These are phyloP conservation scores for Kryptopterus vitreolus DNA, from an alignment of 2,797 vertebrate species.

Conservation along the genomic window DNA sequence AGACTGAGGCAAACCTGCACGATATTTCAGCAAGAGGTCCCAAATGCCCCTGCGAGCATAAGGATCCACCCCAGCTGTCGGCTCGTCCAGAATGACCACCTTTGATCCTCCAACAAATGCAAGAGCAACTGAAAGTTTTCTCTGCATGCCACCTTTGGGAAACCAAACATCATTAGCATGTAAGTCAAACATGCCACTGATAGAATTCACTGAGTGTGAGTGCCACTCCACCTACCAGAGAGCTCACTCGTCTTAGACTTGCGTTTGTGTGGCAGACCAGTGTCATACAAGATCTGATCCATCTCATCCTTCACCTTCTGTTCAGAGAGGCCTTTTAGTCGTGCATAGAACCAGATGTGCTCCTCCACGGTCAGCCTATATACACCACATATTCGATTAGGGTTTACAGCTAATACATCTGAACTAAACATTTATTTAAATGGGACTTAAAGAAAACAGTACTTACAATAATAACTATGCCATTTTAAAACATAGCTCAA, in stretches of 20 bases:
- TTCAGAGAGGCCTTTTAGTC: constrained; percentile 89
- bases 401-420: neutral
- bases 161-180: neutral
- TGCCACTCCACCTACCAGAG: constrained; percentile 78
- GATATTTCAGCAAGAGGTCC: constrained; percentile 95
- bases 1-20: constrained; percentile 3
- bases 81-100: constrained; percentile 97
- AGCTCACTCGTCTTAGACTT: constrained; percentile 84
- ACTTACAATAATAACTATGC: neutral
- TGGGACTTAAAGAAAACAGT: neutral
- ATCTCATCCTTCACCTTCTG: constrained; percentile 89
- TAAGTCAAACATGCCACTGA: neutral
- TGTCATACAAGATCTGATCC: constrained; percentile 91
- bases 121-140: constrained; percentile 94
- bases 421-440: neutral
- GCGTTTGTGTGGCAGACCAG: constrained; percentile 91
- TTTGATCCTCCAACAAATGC: constrained; percentile 98
- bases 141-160: constrained; percentile 90
- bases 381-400: constrained; percentile 1
- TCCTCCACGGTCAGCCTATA: constrained; percentile 95
- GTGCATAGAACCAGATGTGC: constrained; percentile 98
- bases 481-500: neutral
- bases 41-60: constrained; percentile 97
- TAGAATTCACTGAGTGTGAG: neutral
- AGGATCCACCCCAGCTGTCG: constrained; percentile 95